Conservation (phyloP, 2,797 vertebrate genomes). For the Hyperoplus lanceolatus region DNA sequence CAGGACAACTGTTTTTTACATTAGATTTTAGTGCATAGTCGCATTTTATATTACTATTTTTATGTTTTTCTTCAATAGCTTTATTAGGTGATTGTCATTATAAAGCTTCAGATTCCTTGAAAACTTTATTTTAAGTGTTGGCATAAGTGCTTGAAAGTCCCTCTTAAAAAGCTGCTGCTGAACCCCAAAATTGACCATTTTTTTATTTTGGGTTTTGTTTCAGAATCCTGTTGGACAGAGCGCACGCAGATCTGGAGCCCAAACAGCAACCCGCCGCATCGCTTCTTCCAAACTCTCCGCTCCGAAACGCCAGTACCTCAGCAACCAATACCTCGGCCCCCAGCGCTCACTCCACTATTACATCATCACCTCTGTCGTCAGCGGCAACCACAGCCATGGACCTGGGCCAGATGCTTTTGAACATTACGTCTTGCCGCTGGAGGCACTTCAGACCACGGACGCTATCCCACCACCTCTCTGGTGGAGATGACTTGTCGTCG, state of each 20-base stretch:
- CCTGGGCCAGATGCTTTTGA: slow-evolving; percentile 96
- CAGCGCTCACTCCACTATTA: slow-evolving; percentile 44
- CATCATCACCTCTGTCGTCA: slow-evolving; percentile 35
- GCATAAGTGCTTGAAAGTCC: too few species aligned
- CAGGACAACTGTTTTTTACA: too few species aligned
- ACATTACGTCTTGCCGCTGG: slow-evolving; percentile 98
- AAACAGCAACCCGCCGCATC: slow-evolving; percentile 80
- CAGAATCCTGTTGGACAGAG: slow-evolving; percentile 95
- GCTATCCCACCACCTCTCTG: slow-evolving; percentile 92
- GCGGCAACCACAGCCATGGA: slow-evolving; percentile 84
- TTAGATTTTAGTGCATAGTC: too few species aligned
- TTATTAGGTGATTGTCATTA: too few species aligned
- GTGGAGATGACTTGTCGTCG: slow-evolving; percentile 88
- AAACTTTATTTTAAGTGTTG: too few species aligned
- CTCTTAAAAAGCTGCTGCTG: too few species aligned
- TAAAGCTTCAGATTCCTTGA: too few species aligned
- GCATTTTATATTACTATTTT: too few species aligned
- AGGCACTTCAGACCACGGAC: slow-evolving; percentile 99
- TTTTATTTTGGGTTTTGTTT: slow-evolving; percentile 10
- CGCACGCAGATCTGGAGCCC: slow-evolving; percentile 90
- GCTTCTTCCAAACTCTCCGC: slow-evolving; percentile 81
- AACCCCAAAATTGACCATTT: neutral
- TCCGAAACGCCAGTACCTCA: slow-evolving; percentile 93
- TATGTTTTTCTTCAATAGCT: too few species aligned
- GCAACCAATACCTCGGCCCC: slow-evolving; percentile 87